These are phyloP conservation scores for Zosterops japonicus DNA, from an alignment of 2,113 vertebrate species.

Conservation along the genomic window DNA sequence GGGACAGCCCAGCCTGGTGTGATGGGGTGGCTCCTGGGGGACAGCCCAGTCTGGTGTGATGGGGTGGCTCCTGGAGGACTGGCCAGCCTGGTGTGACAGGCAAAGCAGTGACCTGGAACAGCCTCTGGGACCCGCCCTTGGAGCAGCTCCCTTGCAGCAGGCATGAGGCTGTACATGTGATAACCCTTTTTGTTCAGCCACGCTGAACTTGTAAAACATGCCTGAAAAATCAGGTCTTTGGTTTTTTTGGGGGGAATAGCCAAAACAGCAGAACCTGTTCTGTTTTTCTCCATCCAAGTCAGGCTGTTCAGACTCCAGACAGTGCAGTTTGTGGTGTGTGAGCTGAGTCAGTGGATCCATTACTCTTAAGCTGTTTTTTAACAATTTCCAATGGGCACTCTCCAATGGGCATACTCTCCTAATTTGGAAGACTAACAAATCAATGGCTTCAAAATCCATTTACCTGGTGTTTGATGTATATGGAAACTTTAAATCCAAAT, in stretches of 20 bases:
- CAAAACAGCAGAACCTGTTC: not conserved
- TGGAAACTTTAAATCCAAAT: not conserved
- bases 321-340: not conserved
- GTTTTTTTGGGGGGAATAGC: not conserved
- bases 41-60: not conserved
- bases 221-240: slow-evolving; percentile 33
- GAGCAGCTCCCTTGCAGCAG: not conserved
- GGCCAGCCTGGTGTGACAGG: not conserved
- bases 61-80: not conserved
- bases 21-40: no score
- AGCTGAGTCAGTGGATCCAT: not conserved
- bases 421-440: not conserved
- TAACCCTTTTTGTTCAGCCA: slow-evolving; percentile 18
- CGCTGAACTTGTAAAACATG: not conserved
- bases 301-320: not conserved
- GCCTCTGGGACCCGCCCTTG: not conserved
- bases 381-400: not conserved
- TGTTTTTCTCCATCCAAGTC: not conserved
- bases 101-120: not conserved
- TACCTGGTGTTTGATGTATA: not conserved
- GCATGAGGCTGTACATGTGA: slow-evolving; percentile 33
- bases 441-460: not conserved
- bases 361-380: not conserved
- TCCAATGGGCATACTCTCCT: not conserved
- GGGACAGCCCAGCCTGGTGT: no score